These are phyloP conservation scores for Amphiprion ocellaris DNA, from an alignment of 2,113 vertebrate genomes.

Conservation along the genomic window DNA sequence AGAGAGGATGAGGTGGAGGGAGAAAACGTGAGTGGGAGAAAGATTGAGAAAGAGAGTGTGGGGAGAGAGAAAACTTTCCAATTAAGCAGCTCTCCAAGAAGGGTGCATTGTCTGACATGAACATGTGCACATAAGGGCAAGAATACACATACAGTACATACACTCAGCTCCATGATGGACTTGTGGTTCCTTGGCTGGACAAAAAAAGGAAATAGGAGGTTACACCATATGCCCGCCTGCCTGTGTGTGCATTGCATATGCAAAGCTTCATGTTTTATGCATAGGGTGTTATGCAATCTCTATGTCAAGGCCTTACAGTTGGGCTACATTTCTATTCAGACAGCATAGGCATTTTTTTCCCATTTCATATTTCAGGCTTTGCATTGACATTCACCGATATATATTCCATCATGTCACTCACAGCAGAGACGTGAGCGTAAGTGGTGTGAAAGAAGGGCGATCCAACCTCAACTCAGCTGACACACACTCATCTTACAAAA, in stretches of 20 bases:
- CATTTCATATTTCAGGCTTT: conserved; percentile 54
- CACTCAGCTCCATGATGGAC: conserved; percentile 44
- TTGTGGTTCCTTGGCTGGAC: conserved; percentile 53
- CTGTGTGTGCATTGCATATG: conserved; percentile 72
- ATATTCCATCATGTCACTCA: conserved; percentile 66
- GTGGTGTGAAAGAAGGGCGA: conserved; percentile 39
- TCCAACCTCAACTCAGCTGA: conserved; percentile 24
- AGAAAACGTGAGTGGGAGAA: conserved; percentile 32
- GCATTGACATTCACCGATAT: conserved; percentile 46
- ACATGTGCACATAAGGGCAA: conserved; percentile 23
- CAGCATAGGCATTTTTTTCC: conserved; percentile 34
- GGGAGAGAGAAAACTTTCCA: conserved; percentile 26
- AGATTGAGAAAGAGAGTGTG: conserved; percentile 19
- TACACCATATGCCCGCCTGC: conserved; percentile 64
- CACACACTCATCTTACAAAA: conserved; percentile 26
- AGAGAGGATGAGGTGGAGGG: conserved; percentile 39
- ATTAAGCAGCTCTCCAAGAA: conserved; percentile 43
- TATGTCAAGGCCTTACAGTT: conserved; percentile 63
- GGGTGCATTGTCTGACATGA: conserved; percentile 30
- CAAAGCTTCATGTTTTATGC: conserved; percentile 74
- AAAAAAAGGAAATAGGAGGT: conserved; percentile 61
- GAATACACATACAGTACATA: conserved; percentile 25
- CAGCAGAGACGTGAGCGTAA: conserved; percentile 35
- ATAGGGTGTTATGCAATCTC: conserved; percentile 80
- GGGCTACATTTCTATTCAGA: conserved; percentile 65